Conservation (phyloP, 2,888 invertebrate species). For the Microplitis manilae region DNA sequence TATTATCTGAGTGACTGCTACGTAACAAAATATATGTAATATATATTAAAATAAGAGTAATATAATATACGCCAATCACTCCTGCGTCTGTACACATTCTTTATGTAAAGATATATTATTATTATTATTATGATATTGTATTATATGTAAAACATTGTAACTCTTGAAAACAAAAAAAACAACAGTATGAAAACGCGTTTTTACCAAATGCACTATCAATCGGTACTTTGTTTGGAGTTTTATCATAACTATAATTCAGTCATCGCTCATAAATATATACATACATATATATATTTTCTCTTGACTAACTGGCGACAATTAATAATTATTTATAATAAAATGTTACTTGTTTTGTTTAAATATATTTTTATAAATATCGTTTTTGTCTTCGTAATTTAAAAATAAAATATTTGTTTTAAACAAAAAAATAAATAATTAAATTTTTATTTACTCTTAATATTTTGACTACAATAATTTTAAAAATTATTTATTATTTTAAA, state of each 20-base stretch:
- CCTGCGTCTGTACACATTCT: conserved; percentile 41
- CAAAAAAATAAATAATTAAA: neutral
- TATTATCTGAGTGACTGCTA: conserved; percentile 84
- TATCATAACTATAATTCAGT: neutral
- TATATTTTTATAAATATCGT: neutral
- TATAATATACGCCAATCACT: conserved; percentile 40
- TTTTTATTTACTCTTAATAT: no score
- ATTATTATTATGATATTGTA: conserved; percentile 49
- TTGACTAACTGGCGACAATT: no score
- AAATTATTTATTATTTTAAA: no score
- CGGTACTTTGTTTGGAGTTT: conserved; percentile 44
- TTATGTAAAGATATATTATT: conserved; percentile 43
- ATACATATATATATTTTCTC: no score
- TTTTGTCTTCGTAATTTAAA: neutral
- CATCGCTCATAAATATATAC: neutral
- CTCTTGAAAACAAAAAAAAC: conserved; percentile 3
- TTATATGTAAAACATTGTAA: neutral
- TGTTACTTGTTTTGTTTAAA: no score
- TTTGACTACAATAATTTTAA: no score
- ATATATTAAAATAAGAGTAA: conserved; percentile 58
- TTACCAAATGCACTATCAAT: conserved; percentile 68
- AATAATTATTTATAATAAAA: no score
- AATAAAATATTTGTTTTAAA: neutral
- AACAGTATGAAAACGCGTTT: conserved; percentile 68
- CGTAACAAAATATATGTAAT: conserved; percentile 72